phyloP scores from a whole-genome alignment of 2,797 vertebrate genomes.

The Lagocephalus sceleratus region DNA sequence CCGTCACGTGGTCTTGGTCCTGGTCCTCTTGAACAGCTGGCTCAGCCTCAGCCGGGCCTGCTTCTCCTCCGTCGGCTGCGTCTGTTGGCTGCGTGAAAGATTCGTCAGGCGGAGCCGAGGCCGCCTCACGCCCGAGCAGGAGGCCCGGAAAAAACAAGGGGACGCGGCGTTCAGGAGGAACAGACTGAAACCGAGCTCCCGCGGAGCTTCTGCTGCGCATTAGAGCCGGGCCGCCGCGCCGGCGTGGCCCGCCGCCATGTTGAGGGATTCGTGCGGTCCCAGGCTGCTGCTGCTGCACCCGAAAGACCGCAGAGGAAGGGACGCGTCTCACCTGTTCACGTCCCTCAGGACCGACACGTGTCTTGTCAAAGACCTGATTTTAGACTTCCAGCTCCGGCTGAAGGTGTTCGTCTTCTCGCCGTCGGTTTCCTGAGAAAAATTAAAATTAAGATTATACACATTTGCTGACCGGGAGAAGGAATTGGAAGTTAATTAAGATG shows the following conservation, averaged over 20 bases:
- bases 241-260: slow-evolving; percentile 32
- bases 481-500: background rate
- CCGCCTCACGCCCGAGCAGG: slow-evolving; percentile 1
- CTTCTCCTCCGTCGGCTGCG: slow-evolving; percentile 44
- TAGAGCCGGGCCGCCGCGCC: slow-evolving; percentile 32
- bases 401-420: slow-evolving; percentile 13
- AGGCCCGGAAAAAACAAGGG: background rate
- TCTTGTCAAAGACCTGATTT: slow-evolving; percentile 45
- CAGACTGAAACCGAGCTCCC: slow-evolving; percentile 40
- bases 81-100: slow-evolving; percentile 58
- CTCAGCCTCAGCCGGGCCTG: slow-evolving; percentile 36
- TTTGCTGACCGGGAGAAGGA: background rate
- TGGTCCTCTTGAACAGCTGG: slow-evolving; percentile 58
- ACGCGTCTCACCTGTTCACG: slow-evolving; percentile 45
- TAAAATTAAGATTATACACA: slow-evolving; percentile 7
- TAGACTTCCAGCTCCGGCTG: slow-evolving; percentile 50
- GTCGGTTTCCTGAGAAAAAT: slow-evolving; percentile 39
- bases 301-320: background rate
- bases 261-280: slow-evolving; percentile 9
- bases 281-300: background rate
- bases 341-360: background rate
- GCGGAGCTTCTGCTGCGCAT: slow-evolving; percentile 26
- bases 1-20: slow-evolving; percentile 30
- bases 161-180: slow-evolving; percentile 32
- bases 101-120: slow-evolving; percentile 22